These are phyloP conservation scores for Dryomyza anilis DNA, from an alignment of 2,888 invertebrate species.

Conservation along the genomic window DNA sequence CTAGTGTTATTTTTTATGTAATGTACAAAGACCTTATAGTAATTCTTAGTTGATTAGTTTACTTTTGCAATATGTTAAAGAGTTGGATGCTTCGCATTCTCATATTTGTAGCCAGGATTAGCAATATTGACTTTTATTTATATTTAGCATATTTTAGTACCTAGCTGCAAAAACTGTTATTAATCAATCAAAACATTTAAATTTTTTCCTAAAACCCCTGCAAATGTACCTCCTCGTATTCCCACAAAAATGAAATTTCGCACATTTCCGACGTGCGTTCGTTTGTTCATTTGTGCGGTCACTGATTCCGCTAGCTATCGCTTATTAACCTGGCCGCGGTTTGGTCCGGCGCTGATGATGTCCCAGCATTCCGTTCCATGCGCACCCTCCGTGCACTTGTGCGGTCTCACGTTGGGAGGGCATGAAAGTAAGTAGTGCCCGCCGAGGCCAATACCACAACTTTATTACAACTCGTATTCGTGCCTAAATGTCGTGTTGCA, in stretches of 20 bases:
- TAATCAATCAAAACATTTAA: background rate
- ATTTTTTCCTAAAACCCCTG: background rate
- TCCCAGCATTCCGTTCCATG: slow-evolving; percentile 91
- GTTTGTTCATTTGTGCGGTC: slow-evolving; percentile 47
- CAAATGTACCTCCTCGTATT: slow-evolving; percentile 5
- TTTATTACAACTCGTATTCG: background rate
- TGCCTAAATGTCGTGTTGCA: slow-evolving; percentile 16
- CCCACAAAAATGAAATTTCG: background rate
- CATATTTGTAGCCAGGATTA: no score
- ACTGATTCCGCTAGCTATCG: slow-evolving; percentile 80
- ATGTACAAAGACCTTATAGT: no score
- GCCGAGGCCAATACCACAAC: background rate
- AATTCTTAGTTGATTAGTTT: slow-evolving; percentile 2
- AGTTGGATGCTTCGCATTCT: background rate
- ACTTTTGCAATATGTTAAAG: background rate
- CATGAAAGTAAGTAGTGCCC: slow-evolving; percentile 84
- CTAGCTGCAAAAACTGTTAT: background rate
- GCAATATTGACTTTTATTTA: no score
- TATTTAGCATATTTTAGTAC: no score
- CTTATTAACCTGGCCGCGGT: slow-evolving; percentile 88
- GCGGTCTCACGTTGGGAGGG: slow-evolving; percentile 95
- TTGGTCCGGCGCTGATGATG: slow-evolving; percentile 82
- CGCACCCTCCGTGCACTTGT: slow-evolving; percentile 87
- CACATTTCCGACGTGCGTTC: background rate
- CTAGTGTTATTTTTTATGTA: no score